phyloP scores from a whole-genome alignment of 2,888 invertebrate genomes.

The Xanthorhoe spadicearia region DNA sequence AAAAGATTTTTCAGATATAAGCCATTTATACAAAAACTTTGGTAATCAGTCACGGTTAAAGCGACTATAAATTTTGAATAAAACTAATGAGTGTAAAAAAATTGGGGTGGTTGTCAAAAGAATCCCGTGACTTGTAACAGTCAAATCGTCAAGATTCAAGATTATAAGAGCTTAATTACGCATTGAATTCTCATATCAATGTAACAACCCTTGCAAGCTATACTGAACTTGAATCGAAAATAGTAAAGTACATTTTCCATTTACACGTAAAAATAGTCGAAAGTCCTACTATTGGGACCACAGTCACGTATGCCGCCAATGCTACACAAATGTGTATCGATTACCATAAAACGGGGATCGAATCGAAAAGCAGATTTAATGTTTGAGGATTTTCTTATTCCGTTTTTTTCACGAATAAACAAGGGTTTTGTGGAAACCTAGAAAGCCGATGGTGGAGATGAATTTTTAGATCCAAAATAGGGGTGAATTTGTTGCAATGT shows the following conservation, averaged over 20 bases:
- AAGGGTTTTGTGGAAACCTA: not conserved
- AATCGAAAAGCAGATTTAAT: constrained; percentile 20
- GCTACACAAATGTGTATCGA: constrained; percentile 41
- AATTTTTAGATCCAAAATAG: no score
- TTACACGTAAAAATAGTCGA: not conserved
- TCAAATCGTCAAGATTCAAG: not conserved
- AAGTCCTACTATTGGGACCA: constrained; percentile 11
- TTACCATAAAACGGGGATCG: constrained; percentile 38
- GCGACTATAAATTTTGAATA: no score
- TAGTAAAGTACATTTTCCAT: not conserved
- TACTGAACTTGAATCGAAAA: not conserved
- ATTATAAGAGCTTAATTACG: not conserved
- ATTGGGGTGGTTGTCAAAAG: no score
- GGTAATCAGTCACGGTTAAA: no score
- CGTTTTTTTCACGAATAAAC: not conserved
- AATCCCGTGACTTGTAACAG: not conserved
- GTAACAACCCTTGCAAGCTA: not conserved
- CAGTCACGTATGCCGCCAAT: constrained; percentile 36
- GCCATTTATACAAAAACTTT: not conserved
- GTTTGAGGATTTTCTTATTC: not conserved
- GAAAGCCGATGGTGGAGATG: not conserved
- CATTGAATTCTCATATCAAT: not conserved
- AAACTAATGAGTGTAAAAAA: no score
- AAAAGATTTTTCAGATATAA: not conserved
- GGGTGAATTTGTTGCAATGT: no score